phyloP scores from a whole-genome alignment of 2,113 vertebrate genomes.

The Plecotus auritus region DNA sequence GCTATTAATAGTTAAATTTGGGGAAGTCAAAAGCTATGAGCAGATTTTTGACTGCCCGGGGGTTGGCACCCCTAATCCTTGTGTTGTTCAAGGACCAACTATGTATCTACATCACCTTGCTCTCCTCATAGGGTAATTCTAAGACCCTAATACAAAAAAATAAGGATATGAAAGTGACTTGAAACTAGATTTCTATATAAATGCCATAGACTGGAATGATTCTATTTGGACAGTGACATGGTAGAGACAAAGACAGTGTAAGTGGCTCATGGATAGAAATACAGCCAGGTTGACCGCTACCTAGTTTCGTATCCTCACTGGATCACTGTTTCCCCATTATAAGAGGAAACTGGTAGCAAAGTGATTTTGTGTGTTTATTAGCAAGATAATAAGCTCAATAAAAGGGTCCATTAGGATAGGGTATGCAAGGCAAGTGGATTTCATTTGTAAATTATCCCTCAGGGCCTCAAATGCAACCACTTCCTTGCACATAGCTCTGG shows the following conservation, averaged over 20 bases:
- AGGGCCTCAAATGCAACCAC: background rate
- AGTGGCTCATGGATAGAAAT: background rate
- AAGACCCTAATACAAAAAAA: background rate
- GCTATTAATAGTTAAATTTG: background rate
- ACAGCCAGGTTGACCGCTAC: background rate
- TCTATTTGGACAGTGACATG: background rate
- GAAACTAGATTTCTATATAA: background rate
- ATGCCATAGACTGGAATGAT: background rate
- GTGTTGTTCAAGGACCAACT: background rate
- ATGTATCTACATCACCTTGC: background rate
- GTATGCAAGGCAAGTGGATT: background rate
- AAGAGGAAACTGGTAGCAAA: conserved; percentile 6
- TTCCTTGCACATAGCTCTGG: background rate
- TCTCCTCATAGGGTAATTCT: background rate
- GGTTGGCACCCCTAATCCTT: too few species aligned
- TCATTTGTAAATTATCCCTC: conserved; percentile 25
- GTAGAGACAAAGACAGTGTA: background rate
- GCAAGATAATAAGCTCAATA: conserved; percentile 31
- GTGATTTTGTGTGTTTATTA: conserved; percentile 16
- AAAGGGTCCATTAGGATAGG: background rate
- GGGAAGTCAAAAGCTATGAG: background rate
- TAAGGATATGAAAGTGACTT: background rate
- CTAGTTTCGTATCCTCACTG: background rate
- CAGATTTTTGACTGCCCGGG: background rate
- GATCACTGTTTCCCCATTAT: background rate